phyloP scores from a whole-genome alignment of 2,888 invertebrate genomes.

The Heliconius charithonia region DNA sequence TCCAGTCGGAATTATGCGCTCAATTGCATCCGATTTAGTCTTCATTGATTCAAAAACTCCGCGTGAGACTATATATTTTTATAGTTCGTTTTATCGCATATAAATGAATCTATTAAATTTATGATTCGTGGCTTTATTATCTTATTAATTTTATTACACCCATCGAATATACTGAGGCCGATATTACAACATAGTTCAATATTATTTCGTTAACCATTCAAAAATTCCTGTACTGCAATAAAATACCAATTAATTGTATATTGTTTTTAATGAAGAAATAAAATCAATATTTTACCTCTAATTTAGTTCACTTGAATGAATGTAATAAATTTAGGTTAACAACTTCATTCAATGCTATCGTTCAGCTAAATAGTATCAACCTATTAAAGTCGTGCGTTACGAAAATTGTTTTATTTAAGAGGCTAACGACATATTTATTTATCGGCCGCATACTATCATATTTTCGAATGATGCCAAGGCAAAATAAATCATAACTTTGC shows the following conservation, averaged over 20 bases:
- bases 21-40: slow-evolving; percentile 77
- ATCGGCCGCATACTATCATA: slow-evolving; percentile 32
- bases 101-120: slow-evolving; percentile 80
- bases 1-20: slow-evolving; percentile 67
- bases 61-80: slow-evolving; percentile 76
- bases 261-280: slow-evolving; percentile 31
- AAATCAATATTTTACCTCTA: slow-evolving; percentile 25
- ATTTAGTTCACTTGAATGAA: slow-evolving; percentile 19
- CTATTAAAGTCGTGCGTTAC: slow-evolving; percentile 13
- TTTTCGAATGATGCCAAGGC: slow-evolving; percentile 52
- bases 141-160: slow-evolving; percentile 73
- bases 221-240: slow-evolving; percentile 26
- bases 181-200: slow-evolving; percentile 49
- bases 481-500: slow-evolving; percentile 54
- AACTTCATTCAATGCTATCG: not conserved
- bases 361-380: slow-evolving; percentile 17
- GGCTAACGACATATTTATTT: slow-evolving; percentile 23
- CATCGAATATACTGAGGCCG: slow-evolving; percentile 60
- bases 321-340: slow-evolving; percentile 23
- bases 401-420: slow-evolving; percentile 26
- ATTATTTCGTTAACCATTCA: slow-evolving; percentile 30
- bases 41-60: slow-evolving; percentile 73
- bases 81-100: slow-evolving; percentile 77
- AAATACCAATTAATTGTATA: slow-evolving; percentile 30
- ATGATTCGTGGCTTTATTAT: slow-evolving; percentile 61